Evolutionary conservation across 2,113 vertebrate genomes (phyloP), one percentile per base, ranked within the genome.

Genomic region (Ondatra zibethicus): DNA sequence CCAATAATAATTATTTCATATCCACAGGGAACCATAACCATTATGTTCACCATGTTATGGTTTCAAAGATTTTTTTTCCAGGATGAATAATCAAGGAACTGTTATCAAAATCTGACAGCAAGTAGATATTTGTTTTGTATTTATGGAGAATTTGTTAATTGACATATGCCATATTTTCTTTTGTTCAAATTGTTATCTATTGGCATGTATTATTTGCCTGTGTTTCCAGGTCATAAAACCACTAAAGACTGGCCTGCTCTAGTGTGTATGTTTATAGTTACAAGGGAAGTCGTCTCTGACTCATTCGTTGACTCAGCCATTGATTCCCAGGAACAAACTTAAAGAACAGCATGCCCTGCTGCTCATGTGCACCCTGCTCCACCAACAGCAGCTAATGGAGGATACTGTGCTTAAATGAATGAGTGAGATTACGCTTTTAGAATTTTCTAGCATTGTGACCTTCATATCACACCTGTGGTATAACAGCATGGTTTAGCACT

Each of bases 11-110:
- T 29, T 89, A 92, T 29, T 91, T 97, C 77, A 76, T 85, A 95
- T 58, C 96, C 93, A 45, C 77, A 55, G 52, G 85, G 97, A 91
- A 92, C 27, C 61, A 77, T 7, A 1, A 6, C 77, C 55, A 94
- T 95, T 85, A 94, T 45, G 68, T 88, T 94, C 70, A 97, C 47
- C 4, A 42, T 36, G 91, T 97, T 93, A 96, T 19, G 55, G 73
- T 25, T 92, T 97, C 52, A 80, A 93, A 42, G 1, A 3, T 92
- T 92, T 96, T 87, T 93, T 92, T 97, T 90, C 81, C 75, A 94
- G 58, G 90, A 96, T 86, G 92, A 93, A 97, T 95, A 96, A 97
- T 76, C 87, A 94, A 82, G 89, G 21, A 95, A 90, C 39, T 96
- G 52, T 87, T 96, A 89, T 96, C 2, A 90, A 85, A 45, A 33